Percentiles rank a stretch among this genome's conserved stretches.
Evolutionary conservation across 2,888 invertebrate genomes (phyloP).

Genomic region (Tenthredo scrophulariae): DNA sequence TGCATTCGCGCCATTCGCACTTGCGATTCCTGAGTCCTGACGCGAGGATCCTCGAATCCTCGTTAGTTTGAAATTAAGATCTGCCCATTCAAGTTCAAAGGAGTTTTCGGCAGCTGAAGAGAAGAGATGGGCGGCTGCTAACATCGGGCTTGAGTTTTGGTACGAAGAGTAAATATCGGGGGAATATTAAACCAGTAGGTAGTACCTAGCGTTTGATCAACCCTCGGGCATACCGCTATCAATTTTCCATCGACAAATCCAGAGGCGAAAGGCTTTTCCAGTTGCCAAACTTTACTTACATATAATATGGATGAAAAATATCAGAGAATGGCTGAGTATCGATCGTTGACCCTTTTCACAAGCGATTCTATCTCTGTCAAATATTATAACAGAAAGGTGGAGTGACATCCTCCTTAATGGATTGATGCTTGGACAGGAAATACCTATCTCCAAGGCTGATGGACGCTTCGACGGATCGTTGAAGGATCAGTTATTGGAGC

Average conservation of each 20-base stretch:
- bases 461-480: not conserved
- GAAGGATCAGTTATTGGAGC: slow-evolving; percentile 33
- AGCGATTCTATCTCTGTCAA: not conserved
- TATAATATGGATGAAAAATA: not conserved
- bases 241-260: slow-evolving; percentile 31
- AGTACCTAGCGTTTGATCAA: slow-evolving; percentile 27
- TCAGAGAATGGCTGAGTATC: not conserved
- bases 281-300: not conserved
- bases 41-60: slow-evolving; percentile 1
- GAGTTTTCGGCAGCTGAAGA: not conserved
- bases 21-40: slow-evolving; percentile 36
- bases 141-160: not conserved
- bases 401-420: slow-evolving; percentile 35
- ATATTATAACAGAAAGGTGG: not conserved
- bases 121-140: not conserved
- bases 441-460: not conserved
- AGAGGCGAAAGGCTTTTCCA: not conserved
- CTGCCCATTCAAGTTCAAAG: slow-evolving; percentile 36
- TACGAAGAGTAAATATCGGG: slow-evolving; percentile 36
- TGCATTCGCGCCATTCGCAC: slow-evolving; percentile 29
- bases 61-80: slow-evolving; percentile 43
- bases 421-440: not conserved
- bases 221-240: not conserved
- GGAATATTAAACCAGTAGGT: slow-evolving; percentile 30
- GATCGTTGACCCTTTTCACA: slow-evolving; percentile 27